Evolutionary conservation across 2,113 vertebrate genomes (phyloP), one percentile per base, ranked within the genome.

Genomic region (Nycticryphes semicollaris): DNA sequence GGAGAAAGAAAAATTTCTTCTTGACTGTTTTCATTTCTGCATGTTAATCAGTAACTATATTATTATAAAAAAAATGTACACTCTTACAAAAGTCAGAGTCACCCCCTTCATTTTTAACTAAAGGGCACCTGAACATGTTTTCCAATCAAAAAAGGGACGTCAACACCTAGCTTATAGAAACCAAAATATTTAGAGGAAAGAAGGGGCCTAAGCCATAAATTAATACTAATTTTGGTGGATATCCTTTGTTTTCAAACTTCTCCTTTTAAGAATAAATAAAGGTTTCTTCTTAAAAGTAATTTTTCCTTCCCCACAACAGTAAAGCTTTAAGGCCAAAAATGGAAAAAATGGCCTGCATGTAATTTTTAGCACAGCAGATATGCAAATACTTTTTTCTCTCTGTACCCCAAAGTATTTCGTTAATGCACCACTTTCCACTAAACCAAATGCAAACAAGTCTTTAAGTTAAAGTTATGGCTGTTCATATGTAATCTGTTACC

Each of bases 401-500:
- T 45, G 16, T 51, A 74, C 4, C 8, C 14, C 28, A n/a, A 95
- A 92, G 70, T 73, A 89, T 85, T 95, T 87, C 85, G 91, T 97
- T 97, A 97, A 98, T 77, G 84, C 51, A 83, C 54, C 70, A 86
- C 94, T 95, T 94, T 91, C 84, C 84, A 94, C 70, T 95, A 96
- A 98, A 97, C 72, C 80, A 98, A 96, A 31, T 41, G 47, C 90
- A 95, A 96, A 89, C 92, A 97, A 94, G 93, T 78, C 90, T 92
- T 95, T 94, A 97, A 97, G 28, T 80, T 80, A 93, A 96, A 96
- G 92, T 94, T 94, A 95, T 72, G 63, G 87, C 77, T 97, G 72
- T 82, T 97, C 57, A 56, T 75, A 93, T 90, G 91, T 98, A 97
- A 98, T 98, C 95, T 94, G 96, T 94, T 98, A 98, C 98, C 98